Percentiles rank a stretch among this genome's conserved stretches.
These are phyloP conservation scores for Macrochelys suwanniensis DNA, from an alignment of 2,797 vertebrate species.

Conservation along the genomic window DNA sequence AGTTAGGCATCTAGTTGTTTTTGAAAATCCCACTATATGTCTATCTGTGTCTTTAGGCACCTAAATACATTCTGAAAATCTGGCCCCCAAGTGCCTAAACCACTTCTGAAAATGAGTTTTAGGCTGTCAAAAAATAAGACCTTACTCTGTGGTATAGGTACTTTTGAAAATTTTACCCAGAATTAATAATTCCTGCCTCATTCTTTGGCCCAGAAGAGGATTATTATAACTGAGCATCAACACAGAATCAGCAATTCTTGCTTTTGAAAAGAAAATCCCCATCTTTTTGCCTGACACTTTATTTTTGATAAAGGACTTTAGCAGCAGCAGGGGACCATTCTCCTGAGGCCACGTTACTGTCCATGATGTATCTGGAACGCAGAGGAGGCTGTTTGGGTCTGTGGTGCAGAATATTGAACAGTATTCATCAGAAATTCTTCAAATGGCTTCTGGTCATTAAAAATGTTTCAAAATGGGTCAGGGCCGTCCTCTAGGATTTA, in stretches of 20 bases:
- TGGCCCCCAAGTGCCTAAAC: not conserved
- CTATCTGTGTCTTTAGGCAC: not conserved
- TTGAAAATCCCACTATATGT: not conserved
- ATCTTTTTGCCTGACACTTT: not conserved
- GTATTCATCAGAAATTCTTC: not conserved
- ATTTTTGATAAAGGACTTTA: not conserved
- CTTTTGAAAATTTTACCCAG: not conserved
- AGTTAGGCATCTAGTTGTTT: not conserved
- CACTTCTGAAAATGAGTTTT: not conserved
- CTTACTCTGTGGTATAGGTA: not conserved
- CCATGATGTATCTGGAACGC: not conserved
- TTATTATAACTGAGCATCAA: not conserved
- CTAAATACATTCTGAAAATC: not conserved
- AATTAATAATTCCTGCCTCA: not conserved
- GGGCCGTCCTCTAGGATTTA: no score
- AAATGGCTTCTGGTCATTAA: not conserved
- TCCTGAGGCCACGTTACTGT: not conserved
- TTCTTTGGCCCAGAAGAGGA: not conserved
- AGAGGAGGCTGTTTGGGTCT: not conserved
- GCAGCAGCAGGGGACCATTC: not conserved
- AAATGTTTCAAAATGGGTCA: not conserved
- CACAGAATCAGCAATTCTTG: not conserved
- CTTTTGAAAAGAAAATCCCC: not conserved
- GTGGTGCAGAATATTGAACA: not conserved
- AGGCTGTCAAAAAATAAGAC: not conserved